Base-by-base conservation (phyloP, 2,113 vertebrate genomes). In the Amia ocellicauda region DNA sequence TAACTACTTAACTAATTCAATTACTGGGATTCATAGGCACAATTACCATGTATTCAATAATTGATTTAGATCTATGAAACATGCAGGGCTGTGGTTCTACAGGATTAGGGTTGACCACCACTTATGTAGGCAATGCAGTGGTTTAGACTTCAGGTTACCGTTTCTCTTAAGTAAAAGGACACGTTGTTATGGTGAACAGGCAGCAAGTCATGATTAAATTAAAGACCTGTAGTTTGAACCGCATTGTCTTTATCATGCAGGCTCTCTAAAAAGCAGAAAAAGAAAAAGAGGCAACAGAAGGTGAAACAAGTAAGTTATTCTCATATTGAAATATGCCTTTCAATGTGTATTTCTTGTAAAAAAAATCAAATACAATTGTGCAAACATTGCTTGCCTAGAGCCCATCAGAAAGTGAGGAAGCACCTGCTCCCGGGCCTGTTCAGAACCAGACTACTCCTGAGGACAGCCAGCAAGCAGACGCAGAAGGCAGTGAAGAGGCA, bases 191-290 rank as follows among this genome's bases (percentile, higher is more conserved):
- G n/a, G n/a, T n/a, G n/a, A n/a, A n/a, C n/a, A n/a, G n/a, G n/a
- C n/a, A n/a, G n/a, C n/a, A n/a, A n/a, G n/a, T n/a, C n/a, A n/a
- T n/a, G n/a, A n/a, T n/a, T n/a, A n/a, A n/a, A n/a, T n/a, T n/a
- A n/a, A n/a, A n/a, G n/a, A n/a, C n/a, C n/a, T n/a, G n/a, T n/a
- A n/a, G n/a, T n/a, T 36, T 36, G 11, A 59, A 20, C 36, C 5
- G 8, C 26, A 7, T 61, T 28, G 26, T 31, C 31, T 51, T 51
- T 26, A 28, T 9, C 67, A 76, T 71, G 43, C 77, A 98, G 95
- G 60, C 80, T 93, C 3, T 97, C 94, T 2, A 98, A 95, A 81
- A 98, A 94, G 73, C 93, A 98, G 80, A 96, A 91, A 80, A 92
- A 88, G 73, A 98, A 90, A 72, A 89, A 85, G 67, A 83, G 86